phyloP scores from a whole-genome alignment of 2,113 vertebrate genomes.

The Arizona elegans region DNA sequence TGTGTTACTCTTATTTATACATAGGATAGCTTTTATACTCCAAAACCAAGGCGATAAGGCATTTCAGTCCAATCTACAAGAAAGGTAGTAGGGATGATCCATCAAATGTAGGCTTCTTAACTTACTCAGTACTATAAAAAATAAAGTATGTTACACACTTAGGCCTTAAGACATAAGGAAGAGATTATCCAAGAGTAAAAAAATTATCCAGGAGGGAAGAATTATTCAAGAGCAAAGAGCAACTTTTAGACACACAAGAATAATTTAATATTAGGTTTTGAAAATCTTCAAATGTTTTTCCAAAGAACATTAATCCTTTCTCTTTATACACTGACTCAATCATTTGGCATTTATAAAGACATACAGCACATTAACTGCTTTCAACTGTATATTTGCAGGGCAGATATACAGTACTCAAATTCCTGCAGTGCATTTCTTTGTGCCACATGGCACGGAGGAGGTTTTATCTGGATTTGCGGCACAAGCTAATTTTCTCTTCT shows the following conservation, averaged over 20 bases:
- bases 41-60: not conserved
- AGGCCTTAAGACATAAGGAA: not conserved
- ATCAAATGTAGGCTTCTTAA: not conserved
- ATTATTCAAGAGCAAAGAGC: not conserved
- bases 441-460: not conserved
- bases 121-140: not conserved
- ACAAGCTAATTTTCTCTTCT: not conserved
- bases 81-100: not conserved
- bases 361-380: not conserved
- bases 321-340: not conserved
- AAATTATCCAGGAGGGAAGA: not conserved
- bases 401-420: not conserved
- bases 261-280: not conserved
- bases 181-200: not conserved
- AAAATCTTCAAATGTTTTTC: not conserved
- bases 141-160: not conserved
- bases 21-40: not conserved
- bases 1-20: not conserved
- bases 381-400: not conserved
- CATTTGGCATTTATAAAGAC: not conserved
- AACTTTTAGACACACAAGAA: not conserved
- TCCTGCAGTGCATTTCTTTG: not conserved
- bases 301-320: not conserved
- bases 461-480: not conserved
- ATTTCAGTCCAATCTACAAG: not conserved